These are phyloP conservation scores for Blastomussa wellsi DNA, from an alignment of 92 coral and sea anemone genomes.

Conservation along the genomic window DNA sequence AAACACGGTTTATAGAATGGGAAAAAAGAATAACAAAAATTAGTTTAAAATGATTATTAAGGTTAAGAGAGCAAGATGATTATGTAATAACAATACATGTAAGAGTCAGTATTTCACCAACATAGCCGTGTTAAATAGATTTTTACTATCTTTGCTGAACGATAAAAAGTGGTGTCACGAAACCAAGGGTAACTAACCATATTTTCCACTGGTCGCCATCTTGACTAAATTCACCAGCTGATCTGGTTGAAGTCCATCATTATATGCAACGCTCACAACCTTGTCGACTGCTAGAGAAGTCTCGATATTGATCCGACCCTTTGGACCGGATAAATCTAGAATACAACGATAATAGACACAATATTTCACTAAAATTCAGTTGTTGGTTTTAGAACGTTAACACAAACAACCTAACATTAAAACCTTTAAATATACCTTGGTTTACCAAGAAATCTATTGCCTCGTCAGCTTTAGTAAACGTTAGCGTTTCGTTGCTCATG, in stretches of 20 bases:
- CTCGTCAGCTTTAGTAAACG: background rate
- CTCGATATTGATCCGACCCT: slow-evolving; percentile 52
- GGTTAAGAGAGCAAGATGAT: no score
- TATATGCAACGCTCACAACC: slow-evolving; percentile 56
- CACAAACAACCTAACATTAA: background rate
- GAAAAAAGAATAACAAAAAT: background rate
- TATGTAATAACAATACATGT: background rate
- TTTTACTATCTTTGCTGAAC: background rate
- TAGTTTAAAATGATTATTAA: background rate
- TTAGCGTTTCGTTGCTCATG: slow-evolving; percentile 15
- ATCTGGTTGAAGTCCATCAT: slow-evolving; percentile 73
- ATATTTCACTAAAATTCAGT: background rate
- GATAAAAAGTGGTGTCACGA: background rate
- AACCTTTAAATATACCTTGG: background rate
- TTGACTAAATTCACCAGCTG: slow-evolving; percentile 73
- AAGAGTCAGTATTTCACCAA: background rate
- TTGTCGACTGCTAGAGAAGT: slow-evolving; percentile 63
- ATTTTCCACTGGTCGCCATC: slow-evolving; percentile 73
- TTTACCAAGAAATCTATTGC: slow-evolving; percentile 15
- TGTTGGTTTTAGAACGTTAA: background rate
- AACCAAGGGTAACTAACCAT: slow-evolving; percentile 58
- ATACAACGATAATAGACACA: background rate
- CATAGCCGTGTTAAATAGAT: background rate
- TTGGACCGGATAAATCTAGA: slow-evolving; percentile 45
- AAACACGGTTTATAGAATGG: background rate